Evolutionary conservation across 64 coral and sea anemone species (phyloP), one percentile per base, ranked within the genome.

Genomic region (Cladopsammia gracilis): DNA sequence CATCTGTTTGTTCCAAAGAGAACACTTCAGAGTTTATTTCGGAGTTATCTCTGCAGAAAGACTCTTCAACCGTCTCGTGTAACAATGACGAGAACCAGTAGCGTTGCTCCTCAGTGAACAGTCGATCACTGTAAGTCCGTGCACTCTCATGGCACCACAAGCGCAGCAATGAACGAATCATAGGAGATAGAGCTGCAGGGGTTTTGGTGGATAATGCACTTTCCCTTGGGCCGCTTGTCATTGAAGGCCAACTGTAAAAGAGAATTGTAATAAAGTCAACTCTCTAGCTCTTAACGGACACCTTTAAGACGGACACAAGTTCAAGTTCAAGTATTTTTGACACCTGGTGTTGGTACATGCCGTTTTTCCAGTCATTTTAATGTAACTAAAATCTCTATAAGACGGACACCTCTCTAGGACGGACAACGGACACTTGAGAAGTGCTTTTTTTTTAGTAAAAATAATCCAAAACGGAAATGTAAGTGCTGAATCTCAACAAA

Each of bases 131-230:
- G 26, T 94, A 96, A 20, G 78, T 86, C 19, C 98, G 88, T 8
- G 98, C 94, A 53, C 86, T 91, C 26, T 99, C 98, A 4, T 99
- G 98, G 73, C 98, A 99, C 98, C 98, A 99, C 53, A 99, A 60
- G 48, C 98, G 91, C 4, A 99, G 59, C 57, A 99, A n/a, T 3
- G 95, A 88, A 16, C 98, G 98, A 77, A 99, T 99, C 81, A 99
- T 83, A 3, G 98, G 98, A 25, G 98, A 92, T 66, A 96, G 45
- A 3, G 78, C 76, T 51, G 98, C 98, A 44, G 98, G 98, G 10
- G 94, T 99, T 43, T 96, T 94, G 26, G 75, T 10, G 43, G 74
- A 80, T 10, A 84, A 34, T 7, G 68, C 84, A 43, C 62, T 82
- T 56, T 79, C 68, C 46, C 68, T 91, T 70, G 91, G 24, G 18